Base-by-base conservation (phyloP, 2,797 vertebrate genomes). In the Buphagus erythrorhynchus region DNA sequence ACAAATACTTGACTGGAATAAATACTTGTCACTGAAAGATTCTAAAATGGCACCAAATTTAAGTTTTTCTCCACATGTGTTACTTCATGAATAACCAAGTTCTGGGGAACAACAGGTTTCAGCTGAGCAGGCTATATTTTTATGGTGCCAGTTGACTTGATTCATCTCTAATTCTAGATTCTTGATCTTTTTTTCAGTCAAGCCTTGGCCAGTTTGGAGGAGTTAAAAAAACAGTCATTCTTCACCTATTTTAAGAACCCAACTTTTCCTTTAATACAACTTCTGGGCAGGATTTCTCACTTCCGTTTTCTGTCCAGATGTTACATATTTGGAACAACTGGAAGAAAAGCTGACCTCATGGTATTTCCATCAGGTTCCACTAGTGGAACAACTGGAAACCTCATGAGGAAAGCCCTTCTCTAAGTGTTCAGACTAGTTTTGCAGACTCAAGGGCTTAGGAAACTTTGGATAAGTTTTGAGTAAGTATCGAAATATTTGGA, bases 281-380 rank as follows among this genome's bases (percentile, higher is more conserved):
- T 94, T 92, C 89, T 95, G 87, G 92, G 69, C 54, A 91, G 51
- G 54, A 86, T 95, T 94, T 95, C 86, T 93, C 79, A 78, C 94
- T 96, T 97, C 96, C 87, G 54, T 13, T 94, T 97, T 95, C 94
- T 96, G 85, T 95, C 86, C 97, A 97, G 95, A 96, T 97, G 97
- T 96, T 87, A 93, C 91, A 90, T 83, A 63, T 92, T 90, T 93
- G 88, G 93, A 97, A 79, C 66, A 86, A 95, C 72, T 97, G 95
- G 90, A 96, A 97, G 96, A 95, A 97, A 97, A 95, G 87, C 92
- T 96, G 96, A 97, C 69, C 78, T 97, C 94, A 97, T 90, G 91
- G 91, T 96, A 95, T 96, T 97, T 97, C 96, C 94, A 96, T 89
- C 95, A 94, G 86, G 90, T 96, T 96, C 88, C 91, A 94, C 88